These are phyloP conservation scores for Synaphobranchus kaupii DNA, from an alignment of 2,797 vertebrate genomes.

Conservation along the genomic window DNA sequence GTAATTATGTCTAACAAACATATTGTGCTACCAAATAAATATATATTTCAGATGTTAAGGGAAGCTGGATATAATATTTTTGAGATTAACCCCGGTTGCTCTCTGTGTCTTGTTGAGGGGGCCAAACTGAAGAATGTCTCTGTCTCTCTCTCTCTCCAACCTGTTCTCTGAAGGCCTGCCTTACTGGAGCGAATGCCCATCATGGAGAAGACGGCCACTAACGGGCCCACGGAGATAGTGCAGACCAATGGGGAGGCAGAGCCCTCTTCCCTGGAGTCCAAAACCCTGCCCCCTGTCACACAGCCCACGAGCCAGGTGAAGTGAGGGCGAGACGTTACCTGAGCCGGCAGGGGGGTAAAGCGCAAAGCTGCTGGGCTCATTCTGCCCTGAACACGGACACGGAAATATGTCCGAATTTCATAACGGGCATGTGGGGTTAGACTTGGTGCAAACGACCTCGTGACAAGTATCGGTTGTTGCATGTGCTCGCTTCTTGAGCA, in stretches of 20 bases:
- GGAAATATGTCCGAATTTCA: neutral
- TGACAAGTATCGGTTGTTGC: neutral
- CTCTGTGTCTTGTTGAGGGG: neutral
- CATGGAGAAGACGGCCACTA: slow-evolving; percentile 93
- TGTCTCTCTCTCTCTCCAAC: neutral
- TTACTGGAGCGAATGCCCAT: slow-evolving; percentile 98
- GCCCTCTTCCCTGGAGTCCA: slow-evolving; percentile 83
- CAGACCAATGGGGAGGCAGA: slow-evolving; percentile 97
- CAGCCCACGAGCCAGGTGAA: slow-evolving; percentile 89
- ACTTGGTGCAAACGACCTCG: neutral
- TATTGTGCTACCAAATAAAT: too few species aligned
- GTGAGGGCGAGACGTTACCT: neutral
- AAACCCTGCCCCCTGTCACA: slow-evolving; percentile 80
- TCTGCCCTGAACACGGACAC: neutral
- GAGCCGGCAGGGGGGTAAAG: neutral
- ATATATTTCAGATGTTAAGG: neutral
- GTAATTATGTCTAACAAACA: too few species aligned
- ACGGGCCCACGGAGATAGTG: slow-evolving; percentile 91
- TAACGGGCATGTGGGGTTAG: neutral
- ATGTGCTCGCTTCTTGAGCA: neutral
- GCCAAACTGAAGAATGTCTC: neutral
- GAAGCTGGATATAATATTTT: neutral
- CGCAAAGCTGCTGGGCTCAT: neutral
- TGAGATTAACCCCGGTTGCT: neutral
- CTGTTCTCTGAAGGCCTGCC: slow-evolving; percentile 78